A percentile compares a stretch with the other conserved stretches of the same genome.
These are phyloP conservation scores for Caenorhabditis sp. DNA, from an alignment of 2,888 invertebrate species.

Conservation along the genomic window DNA sequence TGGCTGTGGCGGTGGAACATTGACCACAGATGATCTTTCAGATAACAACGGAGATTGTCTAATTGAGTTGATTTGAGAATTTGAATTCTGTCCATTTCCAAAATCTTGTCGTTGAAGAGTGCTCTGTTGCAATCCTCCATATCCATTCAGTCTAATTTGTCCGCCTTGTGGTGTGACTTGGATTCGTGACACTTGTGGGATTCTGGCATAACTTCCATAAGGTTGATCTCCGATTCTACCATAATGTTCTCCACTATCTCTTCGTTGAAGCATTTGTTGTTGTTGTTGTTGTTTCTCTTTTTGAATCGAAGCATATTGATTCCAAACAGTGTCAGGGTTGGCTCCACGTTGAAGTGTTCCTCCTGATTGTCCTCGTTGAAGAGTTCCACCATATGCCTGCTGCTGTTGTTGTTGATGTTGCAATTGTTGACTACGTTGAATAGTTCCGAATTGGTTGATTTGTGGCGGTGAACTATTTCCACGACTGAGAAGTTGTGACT, in stretches of 20 bases:
- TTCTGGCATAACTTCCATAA: slow-evolving; percentile 54
- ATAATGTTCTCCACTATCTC: slow-evolving; percentile 46
- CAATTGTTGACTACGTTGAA: slow-evolving; percentile 10
- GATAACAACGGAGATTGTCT: slow-evolving; percentile 53
- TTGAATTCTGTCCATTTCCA: slow-evolving; percentile 19
- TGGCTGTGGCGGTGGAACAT: slow-evolving; percentile 28
- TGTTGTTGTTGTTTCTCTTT: slow-evolving; percentile 34
- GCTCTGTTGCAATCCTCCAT: slow-evolving; percentile 27
- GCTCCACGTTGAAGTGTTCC: slow-evolving; percentile 39
- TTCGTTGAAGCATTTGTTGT: slow-evolving; percentile 24
- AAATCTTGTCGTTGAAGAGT: slow-evolving; percentile 33
- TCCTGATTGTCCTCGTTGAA: slow-evolving; percentile 36
- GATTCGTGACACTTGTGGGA: slow-evolving; percentile 44
- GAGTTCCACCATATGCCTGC: slow-evolving; percentile 36
- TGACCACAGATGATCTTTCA: slow-evolving; percentile 35
- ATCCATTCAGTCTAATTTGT: slow-evolving; percentile 34
- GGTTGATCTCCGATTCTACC: slow-evolving; percentile 39
- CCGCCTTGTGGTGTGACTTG: slow-evolving; percentile 44
- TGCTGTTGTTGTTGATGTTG: slow-evolving; percentile 20
- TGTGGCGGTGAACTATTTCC: slow-evolving; percentile 54
- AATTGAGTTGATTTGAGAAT: slow-evolving; percentile 33
- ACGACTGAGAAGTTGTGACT: slow-evolving; percentile 29
- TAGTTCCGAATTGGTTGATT: slow-evolving; percentile 37
- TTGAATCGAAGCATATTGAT: slow-evolving; percentile 56
- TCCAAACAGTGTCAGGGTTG: slow-evolving; percentile 39